Base-by-base conservation (phyloP, 2,113 vertebrate genomes). In the Leiothrix lutea region DNA sequence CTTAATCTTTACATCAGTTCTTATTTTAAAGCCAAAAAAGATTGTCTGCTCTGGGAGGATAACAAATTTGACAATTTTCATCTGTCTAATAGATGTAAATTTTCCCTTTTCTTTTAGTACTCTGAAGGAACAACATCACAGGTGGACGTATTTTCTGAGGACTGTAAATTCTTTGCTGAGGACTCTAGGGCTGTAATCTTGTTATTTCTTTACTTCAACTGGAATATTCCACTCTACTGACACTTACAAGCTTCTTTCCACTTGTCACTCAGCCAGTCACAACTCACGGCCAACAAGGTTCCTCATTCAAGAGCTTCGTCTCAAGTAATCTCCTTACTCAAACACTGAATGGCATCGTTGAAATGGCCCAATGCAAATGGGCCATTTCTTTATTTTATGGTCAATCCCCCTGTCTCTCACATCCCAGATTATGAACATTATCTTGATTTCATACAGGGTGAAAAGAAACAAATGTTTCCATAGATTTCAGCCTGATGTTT, bases 1-100 rank as follows among this genome's bases (percentile, higher is more conserved):
- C 70, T 83, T 88, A 81, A 89, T 80, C 86, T 88, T 96, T 70
- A 64, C 48, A 81, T 87, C 78, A 73, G 50, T 86, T 81, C 28
- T 88, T 66, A 83, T 56, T 91, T 92, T 53, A 80, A 54, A 90
- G 85, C 74, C 74, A 92, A 74, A 92, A 88, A 77, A 72, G 6
- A 38, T 54, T 77, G 33, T 77, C 57, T 8, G 5, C 78, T 79
- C 54, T 71, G 54, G 66, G 45, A 94, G 29, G 25, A 89, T 64
- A 94, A 74, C 25, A 89, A 66, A 87, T 33, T 33, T 85, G 80
- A 92, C 24, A 45, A 51, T 86, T 80, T 51, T 91, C 40, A 81
- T 92, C 92, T 92, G 75, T 53, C 53, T 62, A 82, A 81, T 17
- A 79, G 40, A 58, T 50, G 40, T 40, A 77, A 35, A 36, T 81